A percentile compares a stretch with the other conserved stretches of the same genome.
Conservation (phyloP, 2,113 vertebrate species). For the Serilophus lunatus region DNA sequence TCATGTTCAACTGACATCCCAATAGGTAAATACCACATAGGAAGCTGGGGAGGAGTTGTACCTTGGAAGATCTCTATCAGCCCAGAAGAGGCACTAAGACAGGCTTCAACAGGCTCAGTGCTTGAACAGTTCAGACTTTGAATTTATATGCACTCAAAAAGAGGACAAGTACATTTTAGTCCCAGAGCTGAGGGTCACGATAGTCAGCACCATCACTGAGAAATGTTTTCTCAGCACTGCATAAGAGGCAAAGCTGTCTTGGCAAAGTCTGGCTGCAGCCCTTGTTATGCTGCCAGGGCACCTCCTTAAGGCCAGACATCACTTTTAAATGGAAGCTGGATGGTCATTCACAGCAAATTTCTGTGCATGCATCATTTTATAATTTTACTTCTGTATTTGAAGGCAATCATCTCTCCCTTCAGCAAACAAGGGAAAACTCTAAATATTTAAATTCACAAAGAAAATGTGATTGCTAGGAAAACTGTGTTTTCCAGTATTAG, state of each 20-base stretch:
- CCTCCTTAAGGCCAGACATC: background rate
- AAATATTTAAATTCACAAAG: background rate
- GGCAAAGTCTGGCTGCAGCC: background rate
- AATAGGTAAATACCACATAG: background rate
- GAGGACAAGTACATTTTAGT: accelerated
- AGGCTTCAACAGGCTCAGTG: background rate
- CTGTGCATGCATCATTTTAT: accelerated
- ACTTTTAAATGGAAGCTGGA: background rate
- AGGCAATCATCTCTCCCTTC: background rate
- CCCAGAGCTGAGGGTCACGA: background rate
- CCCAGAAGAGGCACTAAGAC: background rate
- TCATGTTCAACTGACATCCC: background rate
- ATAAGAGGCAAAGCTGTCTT: background rate
- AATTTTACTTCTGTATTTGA: background rate
- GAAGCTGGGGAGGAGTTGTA: background rate
- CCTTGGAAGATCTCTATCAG: background rate
- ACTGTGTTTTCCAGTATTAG: background rate
- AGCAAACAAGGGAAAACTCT: background rate
- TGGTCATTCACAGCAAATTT: background rate
- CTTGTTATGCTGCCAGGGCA: background rate
- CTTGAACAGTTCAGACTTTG: background rate
- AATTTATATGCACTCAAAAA: background rate
- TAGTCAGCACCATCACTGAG: accelerated
- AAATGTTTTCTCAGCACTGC: background rate
- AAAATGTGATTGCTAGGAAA: background rate